Evolutionary conservation across 2,113 vertebrate genomes (phyloP), one percentile per base, ranked within the genome.

Genomic region (Cnemophilus loriae): DNA sequence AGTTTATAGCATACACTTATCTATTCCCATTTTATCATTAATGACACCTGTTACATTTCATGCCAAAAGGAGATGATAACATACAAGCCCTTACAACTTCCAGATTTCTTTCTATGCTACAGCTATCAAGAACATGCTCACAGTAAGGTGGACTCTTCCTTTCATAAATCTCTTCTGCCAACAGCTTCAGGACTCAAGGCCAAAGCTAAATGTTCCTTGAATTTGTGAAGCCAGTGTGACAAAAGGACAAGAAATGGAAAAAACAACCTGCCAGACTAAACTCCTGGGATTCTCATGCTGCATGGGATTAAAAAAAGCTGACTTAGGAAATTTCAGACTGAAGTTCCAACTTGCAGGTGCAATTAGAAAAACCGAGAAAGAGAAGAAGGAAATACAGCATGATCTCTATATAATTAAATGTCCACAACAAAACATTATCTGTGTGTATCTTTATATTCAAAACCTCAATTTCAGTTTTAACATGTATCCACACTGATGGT

Each of bases 401-500:
- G 8, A 71, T 27, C 10, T 39, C 42, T 50, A 23, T 5, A 9
- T 11, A 52, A 67, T 41, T 21, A 61, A 46, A 64, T 6, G 2
- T 13, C 24, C 20, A 3, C 17, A 63, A 41, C 7, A 63, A 69
- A 77, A 44, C 3, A 3, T 59, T 63, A 41, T 20, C 16, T 22
- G 20, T 19, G 1, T 47, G 24, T 13, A 44, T 53, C 27, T 60
- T 57, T 39, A 26, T 10, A 50, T 32, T 67, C 17, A 49, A 74
- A 84, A 64, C 69, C 35, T 89, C 30, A 0, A 23, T 39, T 56
- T 78, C 44, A 26, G 9, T 39, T 87, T 76, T 56, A 76, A 37
- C 3, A 0, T 5, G 14, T 30, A 60, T 84, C 56, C 2, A 1
- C 61, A n/a, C 0, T 59, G 42, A 50, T 55, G 63, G 39, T 49